A percentile compares a stretch with the other conserved stretches of the same genome.
These are phyloP conservation scores for Scleropages formosus DNA, from an alignment of 2,797 vertebrate species.

Conservation along the genomic window DNA sequence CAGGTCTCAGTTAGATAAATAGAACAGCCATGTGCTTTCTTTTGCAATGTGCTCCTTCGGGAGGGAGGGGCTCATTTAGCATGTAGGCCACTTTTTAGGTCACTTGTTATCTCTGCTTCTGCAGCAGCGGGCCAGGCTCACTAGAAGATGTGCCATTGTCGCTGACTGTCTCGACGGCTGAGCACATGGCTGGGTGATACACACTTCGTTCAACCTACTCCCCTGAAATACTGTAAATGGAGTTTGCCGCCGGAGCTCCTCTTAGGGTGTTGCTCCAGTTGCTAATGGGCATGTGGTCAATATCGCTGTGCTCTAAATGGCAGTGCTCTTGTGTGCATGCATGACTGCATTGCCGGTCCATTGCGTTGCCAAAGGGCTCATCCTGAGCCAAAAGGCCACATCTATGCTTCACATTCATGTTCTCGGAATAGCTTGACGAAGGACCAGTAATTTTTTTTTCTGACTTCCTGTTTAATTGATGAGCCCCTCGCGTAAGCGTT, in stretches of 20 bases:
- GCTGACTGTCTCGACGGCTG: not conserved
- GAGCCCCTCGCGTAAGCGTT: too few species aligned
- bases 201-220: slow-evolving; percentile 42
- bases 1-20: not conserved
- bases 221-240: slow-evolving; percentile 56
- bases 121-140: slow-evolving; percentile 14
- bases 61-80: not conserved
- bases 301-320: slow-evolving; percentile 46
- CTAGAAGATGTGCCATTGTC: not conserved
- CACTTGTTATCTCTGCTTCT: slow-evolving; percentile 42
- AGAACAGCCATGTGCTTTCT: not conserved
- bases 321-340: not conserved
- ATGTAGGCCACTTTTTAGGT: slow-evolving; percentile 27
- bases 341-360: not conserved
- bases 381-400: not conserved
- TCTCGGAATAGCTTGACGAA: too few species aligned
- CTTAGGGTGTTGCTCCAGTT: slow-evolving; percentile 50
- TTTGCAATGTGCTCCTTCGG: not conserved
- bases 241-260: slow-evolving; percentile 51
- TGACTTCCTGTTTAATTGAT: too few species aligned
- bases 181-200: slow-evolving; percentile 17
- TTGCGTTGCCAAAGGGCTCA: not conserved
- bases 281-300: slow-evolving; percentile 69
- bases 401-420: not conserved
- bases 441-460: too few species aligned